Base-by-base conservation (phyloP, 2,113 vertebrate species). In the Xerus inauris region DNA sequence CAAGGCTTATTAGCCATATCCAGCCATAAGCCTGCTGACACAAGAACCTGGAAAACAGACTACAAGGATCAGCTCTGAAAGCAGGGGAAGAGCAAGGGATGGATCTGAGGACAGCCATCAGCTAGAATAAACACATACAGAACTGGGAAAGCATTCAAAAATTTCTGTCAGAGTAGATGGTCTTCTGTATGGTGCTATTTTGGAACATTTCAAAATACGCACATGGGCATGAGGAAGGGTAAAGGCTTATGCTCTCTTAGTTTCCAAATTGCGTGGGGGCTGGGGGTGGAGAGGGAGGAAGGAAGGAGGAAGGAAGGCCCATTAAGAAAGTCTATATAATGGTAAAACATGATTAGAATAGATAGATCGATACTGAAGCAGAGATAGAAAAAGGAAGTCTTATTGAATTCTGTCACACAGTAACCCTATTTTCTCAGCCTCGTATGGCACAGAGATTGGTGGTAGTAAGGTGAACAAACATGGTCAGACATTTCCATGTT, bases 311-410 rank as follows among this genome's bases (percentile, higher is more conserved):
- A 40, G 16, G 35, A 49, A 3, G 9, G 16, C 30, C 35, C 49
- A 40, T n/a, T 87, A 71, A 86, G 13, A 40, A 87, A 40, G 26
- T 7, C 51, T 54, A 69, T 6, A 16, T 69, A 80, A 76, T 95
- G 32, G n/a, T 42, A 81, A 95, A 49, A 87, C 20, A 75, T 91
- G 24, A 84, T 69, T 96, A 85, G 80, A 89, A 69, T 75, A 57
- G 19, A 69, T 75, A 57, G 19, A 85, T 62, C 26, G n/a, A 16
- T 32, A 80, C 22, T 89, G 49, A 62, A 83, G 13, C 30, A 91
- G 40, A 94, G 11, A 42, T 81, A 80, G 32, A 47, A 51, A 59
- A 72, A 9, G 22, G 10, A 13, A 38, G 1, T 72, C 49, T 91
- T 64, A 26, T 54, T 80, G 38, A 17, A n/a, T 77, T 81, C 45